Evolutionary conservation across 1,140 invertebrate species (phyloP), one percentile per base, ranked within the genome.

Genomic region (Agraylea sexmaculata): DNA sequence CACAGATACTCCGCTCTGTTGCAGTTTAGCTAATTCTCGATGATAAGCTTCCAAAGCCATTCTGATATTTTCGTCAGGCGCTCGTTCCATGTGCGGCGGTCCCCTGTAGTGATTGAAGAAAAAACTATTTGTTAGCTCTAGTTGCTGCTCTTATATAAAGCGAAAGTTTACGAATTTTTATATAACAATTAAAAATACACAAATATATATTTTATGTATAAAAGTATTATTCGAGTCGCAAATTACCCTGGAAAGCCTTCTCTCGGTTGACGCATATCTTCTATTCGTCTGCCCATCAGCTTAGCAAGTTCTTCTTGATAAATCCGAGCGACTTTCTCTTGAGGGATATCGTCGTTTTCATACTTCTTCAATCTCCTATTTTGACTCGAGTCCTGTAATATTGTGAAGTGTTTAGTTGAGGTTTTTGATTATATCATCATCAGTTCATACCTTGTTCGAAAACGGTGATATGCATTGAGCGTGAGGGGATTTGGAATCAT

Each of bases 291-390:
- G 20, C 83, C 83, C 77, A 91, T 89, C 12, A 97, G 73, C 58
- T 95, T 94, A 29, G 86, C 82, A 27, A 96, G 65, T 56, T 96
- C 90, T 58, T 96, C 92, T 52, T 97, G 89, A 58, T 98, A 98
- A 53, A 98, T 92, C 54, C 89, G 75, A 11, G 90, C 81, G 50
- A 99, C 89, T 66, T 97, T 94, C 57, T 97, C 94, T 63, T 94
- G 91, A 30, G 92, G 83, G 64, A 94, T 87, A 66, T 94, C 88
- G 58, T 93, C 89, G 58, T 91, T 89, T 61, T 88, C 83, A 57
- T 87, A 84, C 53, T 89, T 85, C 52, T 84, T 77, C 41, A 87
- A 64, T 60, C 83, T 74, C 59, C 80, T 73, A 48, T 78, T 80
- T 58, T 78, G 73, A 53, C 71, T 78, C 51, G 64, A 76, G 47